A percentile compares a stretch with the other conserved stretches of the same genome.
These are phyloP conservation scores for Nomia melanderi DNA, from an alignment of 1,140 invertebrate genomes.

Conservation along the genomic window DNA sequence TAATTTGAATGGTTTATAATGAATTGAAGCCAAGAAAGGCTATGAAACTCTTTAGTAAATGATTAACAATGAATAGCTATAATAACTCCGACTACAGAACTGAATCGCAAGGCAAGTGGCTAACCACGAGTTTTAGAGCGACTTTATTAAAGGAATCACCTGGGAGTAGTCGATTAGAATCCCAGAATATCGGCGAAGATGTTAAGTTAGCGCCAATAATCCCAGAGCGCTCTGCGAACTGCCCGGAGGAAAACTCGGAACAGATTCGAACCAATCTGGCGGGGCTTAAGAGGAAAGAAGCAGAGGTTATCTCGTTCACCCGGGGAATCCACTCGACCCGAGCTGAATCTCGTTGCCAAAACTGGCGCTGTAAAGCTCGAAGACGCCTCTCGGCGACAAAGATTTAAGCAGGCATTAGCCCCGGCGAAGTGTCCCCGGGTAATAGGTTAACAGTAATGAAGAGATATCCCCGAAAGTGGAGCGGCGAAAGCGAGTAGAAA, in stretches of 20 bases:
- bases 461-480: slow-evolving; percentile 42
- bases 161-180: neutral
- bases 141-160: too few species aligned
- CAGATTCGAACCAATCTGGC: slow-evolving; percentile 4
- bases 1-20: too few species aligned
- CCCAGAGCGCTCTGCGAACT: neutral
- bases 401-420: slow-evolving; percentile 36
- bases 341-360: slow-evolving; percentile 14
- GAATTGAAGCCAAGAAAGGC: too few species aligned
- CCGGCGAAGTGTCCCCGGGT: slow-evolving; percentile 28
- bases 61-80: too few species aligned
- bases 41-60: too few species aligned
- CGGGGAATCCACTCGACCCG: neutral
- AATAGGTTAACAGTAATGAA: slow-evolving; percentile 51
- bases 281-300: slow-evolving; percentile 4
- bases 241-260: neutral
- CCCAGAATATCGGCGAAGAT: too few species aligned
- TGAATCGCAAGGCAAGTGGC: too few species aligned
- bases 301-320: neutral
- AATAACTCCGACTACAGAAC: too few species aligned
- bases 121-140: too few species aligned
- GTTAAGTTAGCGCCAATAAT: slow-evolving; percentile 6
- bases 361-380: neutral
- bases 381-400: slow-evolving; percentile 21
- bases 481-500: slow-evolving; percentile 10